phyloP scores from a whole-genome alignment of 2,888 invertebrate species.

The Netelia inedita region DNA sequence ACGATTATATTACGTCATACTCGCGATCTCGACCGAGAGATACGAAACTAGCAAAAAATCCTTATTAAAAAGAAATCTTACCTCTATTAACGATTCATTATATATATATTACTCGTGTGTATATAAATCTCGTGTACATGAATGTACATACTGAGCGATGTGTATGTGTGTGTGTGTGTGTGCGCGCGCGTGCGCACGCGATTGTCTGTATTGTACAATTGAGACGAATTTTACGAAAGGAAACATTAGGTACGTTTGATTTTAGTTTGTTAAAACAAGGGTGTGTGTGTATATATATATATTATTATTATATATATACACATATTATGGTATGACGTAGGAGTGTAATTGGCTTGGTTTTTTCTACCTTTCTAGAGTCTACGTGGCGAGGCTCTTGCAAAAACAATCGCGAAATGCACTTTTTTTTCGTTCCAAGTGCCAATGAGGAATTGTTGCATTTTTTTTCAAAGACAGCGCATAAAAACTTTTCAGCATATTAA shows the following conservation, averaged over 20 bases:
- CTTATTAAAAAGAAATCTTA: slow-evolving; percentile 63
- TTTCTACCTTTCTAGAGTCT: slow-evolving; percentile 78
- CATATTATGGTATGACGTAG: slow-evolving; percentile 63
- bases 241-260: slow-evolving; percentile 76
- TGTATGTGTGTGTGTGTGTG: slow-evolving; percentile 71
- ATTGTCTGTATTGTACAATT: slow-evolving; percentile 68
- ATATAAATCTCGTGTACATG: slow-evolving; percentile 80
- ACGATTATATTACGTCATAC: slow-evolving; percentile 71
- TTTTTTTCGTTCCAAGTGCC: slow-evolving; percentile 41
- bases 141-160: slow-evolving; percentile 75
- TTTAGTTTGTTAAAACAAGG: slow-evolving; percentile 80
- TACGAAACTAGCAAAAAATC: slow-evolving; percentile 56
- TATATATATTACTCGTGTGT: slow-evolving; percentile 72
- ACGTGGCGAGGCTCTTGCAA: slow-evolving; percentile 79
- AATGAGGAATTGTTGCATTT: slow-evolving; percentile 58
- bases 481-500: background rate
- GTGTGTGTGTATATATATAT: slow-evolving; percentile 73
- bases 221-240: slow-evolving; percentile 73
- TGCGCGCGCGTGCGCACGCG: slow-evolving; percentile 78
- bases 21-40: slow-evolving; percentile 70
- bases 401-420: slow-evolving; percentile 71
- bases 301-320: slow-evolving; percentile 65
- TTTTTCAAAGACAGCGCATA: slow-evolving; percentile 14
- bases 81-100: slow-evolving; percentile 72
- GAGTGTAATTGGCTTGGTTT: slow-evolving; percentile 77